Evolutionary conservation across 2,888 invertebrate species (phyloP), one percentile per base, ranked within the genome.

Genomic region (Tipula vernalis): DNA sequence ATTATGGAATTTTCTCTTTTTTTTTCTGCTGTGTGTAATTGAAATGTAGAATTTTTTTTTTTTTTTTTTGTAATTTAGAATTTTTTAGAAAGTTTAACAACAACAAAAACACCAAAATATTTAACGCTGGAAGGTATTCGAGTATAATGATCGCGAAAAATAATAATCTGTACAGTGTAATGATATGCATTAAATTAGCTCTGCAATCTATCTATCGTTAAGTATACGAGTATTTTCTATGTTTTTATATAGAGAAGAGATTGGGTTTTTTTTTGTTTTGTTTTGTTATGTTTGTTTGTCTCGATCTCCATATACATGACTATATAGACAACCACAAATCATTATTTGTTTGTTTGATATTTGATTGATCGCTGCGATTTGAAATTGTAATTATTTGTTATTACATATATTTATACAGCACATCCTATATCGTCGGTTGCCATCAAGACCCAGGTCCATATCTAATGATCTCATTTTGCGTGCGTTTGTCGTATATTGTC

Each of bases 311-410:
- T 18, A 85, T 18, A 15, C 13, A n/a, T n/a, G n/a, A n/a, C n/a
- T n/a, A n/a, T n/a, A n/a, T n/a, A 85, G 15, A 42, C 42, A 41
- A 18, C 42, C 42, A 85, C 42, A 42, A 85, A 42, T 85, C 15
- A 85, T 85, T 85, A 85, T 85, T 85, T 85, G 85, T 85, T 85
- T 85, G 85, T 85, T 42, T 39, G 15, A 41, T 28, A 18, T 41
- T 39, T 41, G 84, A 85, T 36, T 41, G 84, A 85, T 71, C 28
- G 71, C 71, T 71, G 71, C 12, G 71, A 28, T 71, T 28, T 71
- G 6, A 71, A 71, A 71, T 8, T 12, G 71, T 57, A 57, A 18
- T 57, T 57, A 57, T 15, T 57, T 57, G 28, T 28, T 71, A 28
- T 71, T n/a, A n/a, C n/a, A 57, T 10, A 57, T n/a, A 51, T n/a